Conservation (phyloP, 2,113 vertebrate genomes). For the Xenotilapia leptura region DNA sequence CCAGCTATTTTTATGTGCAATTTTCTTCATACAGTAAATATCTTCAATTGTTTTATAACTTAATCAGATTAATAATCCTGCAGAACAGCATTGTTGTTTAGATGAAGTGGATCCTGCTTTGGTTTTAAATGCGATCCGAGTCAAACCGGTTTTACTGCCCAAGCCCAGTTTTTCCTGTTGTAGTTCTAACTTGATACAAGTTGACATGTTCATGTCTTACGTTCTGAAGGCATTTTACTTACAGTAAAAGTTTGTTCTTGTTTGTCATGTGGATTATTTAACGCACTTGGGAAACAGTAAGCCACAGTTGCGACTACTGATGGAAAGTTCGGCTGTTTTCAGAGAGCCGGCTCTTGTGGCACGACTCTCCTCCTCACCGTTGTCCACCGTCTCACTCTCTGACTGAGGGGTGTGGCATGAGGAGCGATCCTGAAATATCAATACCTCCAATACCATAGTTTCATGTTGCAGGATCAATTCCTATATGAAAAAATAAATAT, state of each 20-base stretch:
- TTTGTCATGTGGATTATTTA: background rate
- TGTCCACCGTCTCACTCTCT: accelerated
- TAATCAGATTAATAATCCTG: background rate
- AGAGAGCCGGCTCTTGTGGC: accelerated
- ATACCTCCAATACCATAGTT: background rate
- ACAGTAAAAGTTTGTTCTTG: background rate
- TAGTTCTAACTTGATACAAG: background rate
- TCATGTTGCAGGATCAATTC: background rate
- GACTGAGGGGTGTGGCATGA: background rate
- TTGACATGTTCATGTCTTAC: background rate
- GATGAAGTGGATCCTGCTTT: background rate
- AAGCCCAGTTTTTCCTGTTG: background rate
- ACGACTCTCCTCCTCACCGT: accelerated
- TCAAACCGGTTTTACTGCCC: background rate
- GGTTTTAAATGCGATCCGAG: background rate
- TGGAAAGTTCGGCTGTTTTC: background rate
- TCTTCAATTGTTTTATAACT: background rate
- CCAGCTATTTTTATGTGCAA: background rate
- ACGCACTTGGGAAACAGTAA: background rate
- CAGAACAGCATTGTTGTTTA: background rate
- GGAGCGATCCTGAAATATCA: background rate
- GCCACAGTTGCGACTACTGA: accelerated
- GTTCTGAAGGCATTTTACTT: background rate
- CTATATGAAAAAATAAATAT: background rate
- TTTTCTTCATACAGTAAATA: background rate